Evolutionary conservation across 2,797 vertebrate species (phyloP), one percentile per base, ranked within the genome.

Genomic region (Nothura maculosa): DNA sequence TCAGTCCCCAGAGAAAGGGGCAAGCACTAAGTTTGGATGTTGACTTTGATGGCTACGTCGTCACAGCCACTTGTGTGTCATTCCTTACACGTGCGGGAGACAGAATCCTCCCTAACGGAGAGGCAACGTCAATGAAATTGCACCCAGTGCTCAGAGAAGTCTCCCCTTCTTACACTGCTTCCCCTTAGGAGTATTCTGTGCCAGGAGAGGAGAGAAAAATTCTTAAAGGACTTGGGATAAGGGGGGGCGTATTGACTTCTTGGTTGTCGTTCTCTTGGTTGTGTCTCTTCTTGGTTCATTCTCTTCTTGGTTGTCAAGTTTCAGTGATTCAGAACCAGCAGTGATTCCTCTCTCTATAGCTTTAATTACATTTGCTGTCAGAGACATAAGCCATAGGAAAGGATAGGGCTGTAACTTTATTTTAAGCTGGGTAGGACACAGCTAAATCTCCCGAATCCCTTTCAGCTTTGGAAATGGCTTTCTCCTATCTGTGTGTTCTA

Each of bases 321-420:
- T 89, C 94, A 96, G 88, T 1, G 20, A 82, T 89, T 97, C 84
- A 85, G 87, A 96, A 93, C 76, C 85, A 92, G 58, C 13, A 88
- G 85, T 0, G 0, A 78, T 94, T 86, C 86, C 62, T 96, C 90
- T 91, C 77, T 68, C 42, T 30, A 9, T 3, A 28, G 81, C 75
- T 97, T 95, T 97, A 96, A 94, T 96, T 96, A 93, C 16, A 20
- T 93, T 88, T 88, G 66, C 83, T 95, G 80, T 92, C 94, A 95
- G 85, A 57, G 67, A 80, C 4, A 0, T 62, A 95, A 96, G 80
- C 93, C 52, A 2, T 24, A 32, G 83, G 74, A 90, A 88, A 93
- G 87, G 84, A 94, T 25, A 95, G 70, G 67, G 90, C 78, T 92
- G 91, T 60, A 95, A 96, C 95, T 97, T 96, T 94, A 94, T 96